phyloP scores from a whole-genome alignment of 2,888 invertebrate genomes.

The Leptopilina myrica region DNA sequence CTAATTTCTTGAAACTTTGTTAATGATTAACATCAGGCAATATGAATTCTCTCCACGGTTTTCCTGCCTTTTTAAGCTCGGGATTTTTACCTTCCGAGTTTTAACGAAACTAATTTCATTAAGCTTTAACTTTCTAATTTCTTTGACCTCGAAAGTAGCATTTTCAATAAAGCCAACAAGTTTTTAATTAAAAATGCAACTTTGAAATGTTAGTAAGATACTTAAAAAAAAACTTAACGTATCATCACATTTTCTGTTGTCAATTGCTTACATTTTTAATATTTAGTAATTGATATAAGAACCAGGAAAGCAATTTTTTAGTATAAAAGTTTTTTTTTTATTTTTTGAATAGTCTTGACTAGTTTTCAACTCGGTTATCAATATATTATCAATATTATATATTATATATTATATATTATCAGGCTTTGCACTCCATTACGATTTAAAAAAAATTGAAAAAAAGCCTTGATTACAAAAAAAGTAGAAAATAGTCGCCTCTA shows the following conservation, averaged over 20 bases:
- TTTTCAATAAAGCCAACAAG: conserved; percentile 7
- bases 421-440: no score
- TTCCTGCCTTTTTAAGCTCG: conserved; percentile 9
- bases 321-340: no score
- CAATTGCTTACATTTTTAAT: no score
- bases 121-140: conserved; percentile 13
- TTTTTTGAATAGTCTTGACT: no score
- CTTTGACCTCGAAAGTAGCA: neutral
- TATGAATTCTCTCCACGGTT: conserved; percentile 5
- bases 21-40: conserved; percentile 18
- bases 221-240: conserved; percentile 4
- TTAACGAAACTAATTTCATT: conserved; percentile 15
- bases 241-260: neutral
- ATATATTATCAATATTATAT: no score
- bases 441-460: no score
- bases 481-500: no score
- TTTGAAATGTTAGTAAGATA: neutral
- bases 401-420: no score
- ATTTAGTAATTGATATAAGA: no score
- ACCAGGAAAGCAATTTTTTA: no score
- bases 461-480: no score
- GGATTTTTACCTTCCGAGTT: conserved; percentile 3
- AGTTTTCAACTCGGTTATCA: no score
- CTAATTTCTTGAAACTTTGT: conserved; percentile 5
- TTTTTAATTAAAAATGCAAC: conserved; percentile 15